Conservation (phyloP, 35 echinoderm and acorn worm species). For the Patiria miniata region DNA sequence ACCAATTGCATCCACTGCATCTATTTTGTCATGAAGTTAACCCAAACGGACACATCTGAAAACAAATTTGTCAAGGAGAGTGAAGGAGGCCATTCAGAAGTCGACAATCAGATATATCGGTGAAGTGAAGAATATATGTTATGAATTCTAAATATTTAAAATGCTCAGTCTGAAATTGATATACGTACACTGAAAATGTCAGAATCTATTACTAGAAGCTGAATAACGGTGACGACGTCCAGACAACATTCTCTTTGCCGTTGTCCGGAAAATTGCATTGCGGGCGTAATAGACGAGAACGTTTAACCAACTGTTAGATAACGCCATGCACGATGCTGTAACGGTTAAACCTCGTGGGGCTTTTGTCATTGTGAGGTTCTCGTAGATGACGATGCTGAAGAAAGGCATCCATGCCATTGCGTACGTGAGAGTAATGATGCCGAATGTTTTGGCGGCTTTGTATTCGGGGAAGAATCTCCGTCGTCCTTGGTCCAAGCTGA, state of each 20-base stretch:
- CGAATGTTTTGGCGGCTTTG: not conserved
- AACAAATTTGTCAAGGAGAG: no score
- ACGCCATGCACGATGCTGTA: not conserved
- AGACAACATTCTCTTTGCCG: not conserved
- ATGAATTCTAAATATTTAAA: no score
- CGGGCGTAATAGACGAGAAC: not conserved
- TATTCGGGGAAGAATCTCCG: not conserved
- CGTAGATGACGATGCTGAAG: constrained; percentile 2
- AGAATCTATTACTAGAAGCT: no score
- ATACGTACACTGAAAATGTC: no score
- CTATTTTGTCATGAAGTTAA: no score
- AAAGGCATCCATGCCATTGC: not conserved
- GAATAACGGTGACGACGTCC: not conserved
- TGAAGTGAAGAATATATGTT: no score
- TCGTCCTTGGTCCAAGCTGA: not conserved
- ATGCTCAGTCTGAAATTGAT: no score
- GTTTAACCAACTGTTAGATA: not conserved
- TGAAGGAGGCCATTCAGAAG: no score
- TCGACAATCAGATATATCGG: no score
- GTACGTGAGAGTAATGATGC: constrained; percentile 13
- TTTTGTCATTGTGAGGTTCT: not conserved
- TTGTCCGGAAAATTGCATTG: not conserved
- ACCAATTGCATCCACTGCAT: no score
- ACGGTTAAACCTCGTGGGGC: not conserved
- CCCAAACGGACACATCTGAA: no score